These are phyloP conservation scores for Epicauta chinensis DNA, from an alignment of 1,140 invertebrate species.

Conservation along the genomic window DNA sequence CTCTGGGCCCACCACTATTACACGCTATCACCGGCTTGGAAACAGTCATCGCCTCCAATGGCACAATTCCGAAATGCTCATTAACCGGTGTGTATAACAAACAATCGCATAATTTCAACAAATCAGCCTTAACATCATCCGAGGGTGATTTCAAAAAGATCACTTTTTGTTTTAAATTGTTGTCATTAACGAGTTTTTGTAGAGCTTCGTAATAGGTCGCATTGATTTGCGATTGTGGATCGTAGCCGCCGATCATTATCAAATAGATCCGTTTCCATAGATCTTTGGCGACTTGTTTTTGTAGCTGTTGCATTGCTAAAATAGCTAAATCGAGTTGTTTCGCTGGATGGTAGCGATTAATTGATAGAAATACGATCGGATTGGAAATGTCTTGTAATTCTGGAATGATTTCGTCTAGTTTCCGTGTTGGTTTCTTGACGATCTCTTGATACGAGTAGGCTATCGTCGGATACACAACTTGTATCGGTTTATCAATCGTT, in stretches of 20 bases:
- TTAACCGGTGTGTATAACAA: constrained; percentile 93
- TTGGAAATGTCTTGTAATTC: constrained; percentile 41
- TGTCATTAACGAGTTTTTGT: constrained; percentile 52
- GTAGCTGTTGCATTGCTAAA: constrained; percentile 65
- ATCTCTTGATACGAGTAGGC: constrained; percentile 30
- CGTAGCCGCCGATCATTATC: constrained; percentile 97
- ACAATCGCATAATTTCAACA: constrained; percentile 68
- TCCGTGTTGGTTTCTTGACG: constrained; percentile 20
- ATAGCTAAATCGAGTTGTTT: constrained; percentile 89
- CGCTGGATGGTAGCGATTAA: constrained; percentile 97
- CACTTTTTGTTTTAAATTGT: constrained; percentile 67
- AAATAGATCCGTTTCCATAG: constrained; percentile 67
- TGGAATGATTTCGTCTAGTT: constrained; percentile 27
- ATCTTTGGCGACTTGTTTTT: constrained; percentile 44
- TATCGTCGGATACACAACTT: constrained; percentile 92
- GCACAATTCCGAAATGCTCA: constrained; percentile 99
- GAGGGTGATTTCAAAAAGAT: constrained; percentile 82
- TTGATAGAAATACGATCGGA: constrained; percentile 76
- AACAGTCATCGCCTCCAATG: constrained; percentile 96
- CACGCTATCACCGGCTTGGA: constrained; percentile 90
- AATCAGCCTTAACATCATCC: constrained; percentile 74
- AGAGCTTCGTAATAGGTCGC: constrained; percentile 82
- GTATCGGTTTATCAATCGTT: constrained; percentile 57
- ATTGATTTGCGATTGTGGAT: constrained; percentile 84
- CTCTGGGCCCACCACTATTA: constrained; percentile 90